Conservation (phyloP, 2,797 vertebrate species). For the Rhadinocentrus ornatus region DNA sequence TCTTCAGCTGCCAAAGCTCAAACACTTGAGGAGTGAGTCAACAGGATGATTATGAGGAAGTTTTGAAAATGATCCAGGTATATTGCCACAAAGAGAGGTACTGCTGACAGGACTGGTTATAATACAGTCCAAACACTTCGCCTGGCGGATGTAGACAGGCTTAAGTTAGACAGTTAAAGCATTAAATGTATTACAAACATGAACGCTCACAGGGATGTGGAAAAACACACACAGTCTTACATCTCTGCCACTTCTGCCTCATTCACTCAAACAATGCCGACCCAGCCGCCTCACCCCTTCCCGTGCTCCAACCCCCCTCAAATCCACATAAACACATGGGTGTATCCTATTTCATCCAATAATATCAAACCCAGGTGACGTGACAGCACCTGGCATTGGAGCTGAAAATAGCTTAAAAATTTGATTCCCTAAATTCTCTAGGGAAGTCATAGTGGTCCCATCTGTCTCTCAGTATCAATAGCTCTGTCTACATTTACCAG, state of each 20-base stretch:
- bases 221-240: conserved; percentile 19
- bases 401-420: conserved; percentile 75
- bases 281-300: conserved; percentile 7
- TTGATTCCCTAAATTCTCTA: conserved; percentile 69
- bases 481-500: conserved; percentile 37
- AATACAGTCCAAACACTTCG: conserved; percentile 64
- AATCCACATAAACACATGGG: conserved; percentile 24
- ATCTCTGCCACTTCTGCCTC: conserved; percentile 41
- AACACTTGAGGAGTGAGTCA: conserved; percentile 62
- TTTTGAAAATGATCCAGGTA: conserved; percentile 52
- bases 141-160: conserved; percentile 51
- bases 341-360: conserved; percentile 69
- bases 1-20: conserved; percentile 43
- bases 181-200: conserved; percentile 62
- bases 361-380: conserved; percentile 65
- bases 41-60: conserved; percentile 52
- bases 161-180: conserved; percentile 52
- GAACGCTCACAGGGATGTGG: conserved; percentile 30
- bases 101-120: conserved; percentile 48
- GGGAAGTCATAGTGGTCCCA: conserved; percentile 61
- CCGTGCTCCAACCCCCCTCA: neutral
- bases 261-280: conserved; percentile 42
- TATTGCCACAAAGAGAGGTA: conserved; percentile 35
- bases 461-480: conserved; percentile 60
- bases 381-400: conserved; percentile 64